Evolutionary conservation across 2,888 invertebrate genomes (phyloP).

Genomic region (Ophion slaviceki): DNA sequence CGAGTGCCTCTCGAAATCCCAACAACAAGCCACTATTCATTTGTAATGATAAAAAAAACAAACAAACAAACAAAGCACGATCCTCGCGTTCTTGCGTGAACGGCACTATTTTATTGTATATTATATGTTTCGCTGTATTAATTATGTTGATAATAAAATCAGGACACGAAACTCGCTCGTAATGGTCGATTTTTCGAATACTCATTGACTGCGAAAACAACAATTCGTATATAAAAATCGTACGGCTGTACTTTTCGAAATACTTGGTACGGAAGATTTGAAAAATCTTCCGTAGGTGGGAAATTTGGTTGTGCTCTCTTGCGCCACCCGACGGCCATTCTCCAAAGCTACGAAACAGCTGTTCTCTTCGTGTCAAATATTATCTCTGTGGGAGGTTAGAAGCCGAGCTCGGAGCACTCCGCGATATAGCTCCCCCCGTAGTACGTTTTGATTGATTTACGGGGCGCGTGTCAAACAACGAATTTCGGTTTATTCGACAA

Average conservation of each 20-base stretch:
- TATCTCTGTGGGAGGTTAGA: conserved; percentile 77
- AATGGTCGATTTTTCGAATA: neutral
- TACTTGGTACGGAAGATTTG: too few relatives aligned
- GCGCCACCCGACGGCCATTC: conserved; percentile 62
- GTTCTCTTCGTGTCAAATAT: conserved; percentile 77
- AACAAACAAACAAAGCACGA: conserved; percentile 70
- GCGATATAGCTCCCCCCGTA: conserved; percentile 57
- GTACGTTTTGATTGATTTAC: conserved; percentile 64
- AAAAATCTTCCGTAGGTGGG: neutral
- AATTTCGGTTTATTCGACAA: conserved; percentile 31
- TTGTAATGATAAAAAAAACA: conserved; percentile 69
- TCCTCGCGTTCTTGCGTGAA: conserved; percentile 73
- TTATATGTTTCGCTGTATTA: conserved; percentile 80
- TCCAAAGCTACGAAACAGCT: conserved; percentile 75
- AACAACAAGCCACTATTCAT: conserved; percentile 66
- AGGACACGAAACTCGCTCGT: conserved; percentile 53
- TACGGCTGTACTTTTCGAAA: too few relatives aligned
- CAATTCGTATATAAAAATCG: neutral
- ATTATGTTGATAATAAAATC: conserved; percentile 81
- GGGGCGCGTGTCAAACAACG: conserved; percentile 69
- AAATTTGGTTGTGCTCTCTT: neutral
- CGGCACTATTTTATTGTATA: conserved; percentile 81
- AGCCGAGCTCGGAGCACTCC: conserved; percentile 67
- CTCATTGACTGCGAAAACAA: neutral
- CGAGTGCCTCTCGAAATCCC: neutral